Evolutionary conservation across 2,113 vertebrate species (phyloP).

Genomic region (Sorex araneus): DNA sequence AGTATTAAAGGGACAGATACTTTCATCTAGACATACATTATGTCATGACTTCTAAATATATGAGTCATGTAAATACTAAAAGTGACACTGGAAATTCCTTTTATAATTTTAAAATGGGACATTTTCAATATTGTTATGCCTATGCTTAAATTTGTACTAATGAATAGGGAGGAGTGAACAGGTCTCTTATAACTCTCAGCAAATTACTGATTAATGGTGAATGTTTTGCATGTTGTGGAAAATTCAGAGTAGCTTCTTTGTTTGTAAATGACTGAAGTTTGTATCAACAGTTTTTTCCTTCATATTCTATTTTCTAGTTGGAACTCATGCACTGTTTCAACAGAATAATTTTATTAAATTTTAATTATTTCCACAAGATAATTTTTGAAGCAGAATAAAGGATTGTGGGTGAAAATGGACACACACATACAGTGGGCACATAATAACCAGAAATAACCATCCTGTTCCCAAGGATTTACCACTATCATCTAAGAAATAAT

Average conservation of each 20-base stretch:
- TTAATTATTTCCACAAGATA: neutral
- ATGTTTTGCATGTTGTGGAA: neutral
- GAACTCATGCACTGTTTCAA: neutral
- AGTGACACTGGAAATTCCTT: neutral
- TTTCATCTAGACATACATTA: constrained; percentile 9
- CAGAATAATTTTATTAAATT: no score
- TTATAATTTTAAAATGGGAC: no score
- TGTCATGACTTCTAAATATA: neutral
- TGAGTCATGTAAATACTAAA: neutral
- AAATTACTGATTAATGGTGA: neutral
- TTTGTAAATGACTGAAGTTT: constrained; percentile 17
- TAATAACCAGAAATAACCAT: neutral
- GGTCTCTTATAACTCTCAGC: neutral
- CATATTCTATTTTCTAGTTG: neutral
- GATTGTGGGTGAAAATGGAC: no score
- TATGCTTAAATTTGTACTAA: neutral
- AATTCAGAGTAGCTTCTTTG: neutral
- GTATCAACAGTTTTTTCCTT: neutral
- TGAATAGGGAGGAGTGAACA: neutral
- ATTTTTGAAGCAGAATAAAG: neutral
- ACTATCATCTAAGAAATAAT: neutral
- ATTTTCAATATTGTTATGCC: neutral
- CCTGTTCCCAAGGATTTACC: neutral
- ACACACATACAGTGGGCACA: neutral
- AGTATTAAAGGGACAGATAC: neutral